Conservation (phyloP, 2,888 invertebrate genomes). For the Eubasilissa splendida region DNA sequence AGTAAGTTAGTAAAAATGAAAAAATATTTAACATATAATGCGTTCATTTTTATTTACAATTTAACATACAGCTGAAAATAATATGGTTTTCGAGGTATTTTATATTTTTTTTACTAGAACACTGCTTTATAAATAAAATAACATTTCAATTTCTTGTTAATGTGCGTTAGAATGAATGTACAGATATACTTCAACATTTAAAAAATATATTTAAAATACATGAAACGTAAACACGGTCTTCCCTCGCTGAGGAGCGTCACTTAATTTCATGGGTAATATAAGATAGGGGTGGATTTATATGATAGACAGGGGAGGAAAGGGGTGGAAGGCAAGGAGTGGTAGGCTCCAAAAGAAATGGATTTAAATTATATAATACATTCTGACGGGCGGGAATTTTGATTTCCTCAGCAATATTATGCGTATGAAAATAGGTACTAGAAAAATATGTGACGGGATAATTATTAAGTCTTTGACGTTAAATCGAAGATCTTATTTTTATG, state of each 20-base stretch:
- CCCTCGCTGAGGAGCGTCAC: background rate
- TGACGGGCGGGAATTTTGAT: background rate
- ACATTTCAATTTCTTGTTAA: too few species aligned
- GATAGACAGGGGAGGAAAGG: background rate
- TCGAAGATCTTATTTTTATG: too few species aligned
- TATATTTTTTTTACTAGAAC: too few species aligned
- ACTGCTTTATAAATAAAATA: too few species aligned
- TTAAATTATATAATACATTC: constrained; percentile 9
- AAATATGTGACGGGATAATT: background rate
- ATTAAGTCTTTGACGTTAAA: too few species aligned
- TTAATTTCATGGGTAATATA: constrained; percentile 7
- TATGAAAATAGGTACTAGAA: background rate
- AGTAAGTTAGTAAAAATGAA: too few species aligned
- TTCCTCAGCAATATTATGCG: background rate
- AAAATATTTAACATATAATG: too few species aligned
- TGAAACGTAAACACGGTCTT: background rate
- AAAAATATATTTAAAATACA: constrained; percentile 7
- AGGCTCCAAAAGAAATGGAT: constrained; percentile 1
- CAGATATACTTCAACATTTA: background rate
- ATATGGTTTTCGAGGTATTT: too few species aligned
- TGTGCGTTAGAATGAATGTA: background rate
- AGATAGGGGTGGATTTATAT: too few species aligned
- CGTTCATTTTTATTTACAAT: too few species aligned
- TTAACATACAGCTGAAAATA: too few species aligned
- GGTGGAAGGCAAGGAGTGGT: background rate